Evolutionary conservation across 2,888 invertebrate genomes (phyloP), one percentile per base, ranked within the genome.

Genomic region (Digitonthophagus gazella): DNA sequence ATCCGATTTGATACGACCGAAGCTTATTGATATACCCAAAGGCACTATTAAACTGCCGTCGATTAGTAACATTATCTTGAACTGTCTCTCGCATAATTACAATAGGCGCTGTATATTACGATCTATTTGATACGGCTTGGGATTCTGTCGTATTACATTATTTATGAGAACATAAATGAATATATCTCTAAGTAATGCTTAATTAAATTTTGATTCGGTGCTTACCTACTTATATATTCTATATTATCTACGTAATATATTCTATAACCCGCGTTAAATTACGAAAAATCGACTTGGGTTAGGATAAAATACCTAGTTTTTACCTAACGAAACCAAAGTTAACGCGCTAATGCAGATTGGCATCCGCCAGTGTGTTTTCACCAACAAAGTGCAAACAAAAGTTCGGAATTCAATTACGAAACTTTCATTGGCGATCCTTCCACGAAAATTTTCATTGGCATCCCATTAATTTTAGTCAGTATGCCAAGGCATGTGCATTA

Each of bases 351-450:
- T 44, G 28, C 28, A 44, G 28, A 44, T 44, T 44, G 28, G 28
- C 28, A 44, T 44, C 28, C 28, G 28, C 28, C 28, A 44, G 28
- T 44, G 58, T 44, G 28, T 44, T 57, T 16, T 11, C 58, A 44
- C 16, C 58, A 58, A 66, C 66, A 66, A 66, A 56, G 57, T 57
- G 58, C 66, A 66, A 66, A 66, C 66, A 66, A 66, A 66, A 66
- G 66, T 66, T 66, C 15, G 57, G 75, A 75, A 76, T 76, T 76
- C 76, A 76, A 76, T 76, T 76, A 76, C 74, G 58, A 74, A 72
- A 76, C 75, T 76, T 75, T 75, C 75, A 75, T 75, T 74, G 75
- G 72, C 71, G 74, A 73, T 75, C 75, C 75, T 76, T 74, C 73
- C 72, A 75, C 75, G 73, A 75, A 73, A 74, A 75, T 75, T 76